Percentiles rank a stretch among this genome's conserved stretches.
Conservation (phyloP, 2,113 vertebrate genomes). For the Mus pahari region DNA sequence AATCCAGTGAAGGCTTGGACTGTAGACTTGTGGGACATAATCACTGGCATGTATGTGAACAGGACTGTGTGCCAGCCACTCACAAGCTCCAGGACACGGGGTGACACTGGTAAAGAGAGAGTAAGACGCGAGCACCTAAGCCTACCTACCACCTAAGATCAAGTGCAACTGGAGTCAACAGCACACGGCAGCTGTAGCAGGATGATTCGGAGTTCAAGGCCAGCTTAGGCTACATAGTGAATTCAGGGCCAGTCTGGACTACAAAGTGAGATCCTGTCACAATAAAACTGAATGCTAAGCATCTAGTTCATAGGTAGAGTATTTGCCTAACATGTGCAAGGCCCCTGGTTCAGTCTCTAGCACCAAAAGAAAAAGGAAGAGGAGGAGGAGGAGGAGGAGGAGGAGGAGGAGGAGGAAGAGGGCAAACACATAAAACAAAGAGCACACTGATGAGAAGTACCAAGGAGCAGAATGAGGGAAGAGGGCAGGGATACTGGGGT, state of each 20-base stretch:
- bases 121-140: background rate
- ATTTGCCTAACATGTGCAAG: background rate
- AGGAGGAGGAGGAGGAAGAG: background rate
- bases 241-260: background rate
- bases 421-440: background rate
- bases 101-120: background rate
- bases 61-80: rapidly evolving
- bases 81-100: background rate
- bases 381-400: background rate
- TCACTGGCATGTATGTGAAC: rapidly evolving
- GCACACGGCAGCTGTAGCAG: background rate
- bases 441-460: background rate
- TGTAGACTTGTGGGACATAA: background rate
- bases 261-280: background rate
- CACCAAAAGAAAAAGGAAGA: no score
- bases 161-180: background rate
- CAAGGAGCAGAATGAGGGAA: background rate
- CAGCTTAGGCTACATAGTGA: background rate
- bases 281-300: background rate
- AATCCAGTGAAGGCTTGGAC: background rate
- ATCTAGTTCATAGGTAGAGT: background rate
- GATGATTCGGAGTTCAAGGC: background rate
- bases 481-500: background rate
- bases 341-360: background rate
- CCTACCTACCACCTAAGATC: no score